Evolutionary conservation across 1,140 invertebrate species (phyloP), one percentile per base, ranked within the genome.

Genomic region (Helicoverpa zea): DNA sequence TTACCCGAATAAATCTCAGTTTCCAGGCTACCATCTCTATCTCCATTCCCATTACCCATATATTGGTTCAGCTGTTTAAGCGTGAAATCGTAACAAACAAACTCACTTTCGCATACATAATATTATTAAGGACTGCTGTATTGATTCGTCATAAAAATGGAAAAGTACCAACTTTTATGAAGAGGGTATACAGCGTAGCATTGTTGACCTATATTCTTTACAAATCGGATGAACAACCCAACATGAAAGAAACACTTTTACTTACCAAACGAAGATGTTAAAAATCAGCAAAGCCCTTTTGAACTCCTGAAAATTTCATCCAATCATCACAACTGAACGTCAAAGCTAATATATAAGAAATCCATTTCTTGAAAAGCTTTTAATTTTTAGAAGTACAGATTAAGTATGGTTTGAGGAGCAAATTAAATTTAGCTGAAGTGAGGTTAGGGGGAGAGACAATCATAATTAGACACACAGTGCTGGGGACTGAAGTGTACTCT

Each of bases 381-480:
- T 73, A 73, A 73, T 73, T 29, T 18, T 56, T 10, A 11, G 14
- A 58, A 58, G 51, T 68, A 68, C 43, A 43, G 52, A 73, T 58
- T 58, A 56, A 73, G 70, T 58, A 43, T 35, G 30, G 52, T 35
- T 54, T 58, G 70, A 58, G 54, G 51, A 58, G 52, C 2, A 73
- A 58, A 73, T 73, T 73, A 73, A 73, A 73, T 58, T 73, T 58
- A 56, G 12, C 29, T 43, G 14, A 73, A 73, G 70, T 58, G 30
- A 56, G 70, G 16, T 35, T 7, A 11, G 14, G 29, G 66, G n/a
- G 64, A 73, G 70, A 35, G 29, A 73, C 70, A 73, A 73, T 73
- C 70, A 73, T 73, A 73, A 73, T 73, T 73, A 73, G 70, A 73
- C 70, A 56, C 63, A 68, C 70, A 73, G 29, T 30, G 16, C 51